Evolutionary conservation across 37 sponge, comb jelly and placozoan genomes (phyloP).

Genomic region (Amphimedon queenslandica): DNA sequence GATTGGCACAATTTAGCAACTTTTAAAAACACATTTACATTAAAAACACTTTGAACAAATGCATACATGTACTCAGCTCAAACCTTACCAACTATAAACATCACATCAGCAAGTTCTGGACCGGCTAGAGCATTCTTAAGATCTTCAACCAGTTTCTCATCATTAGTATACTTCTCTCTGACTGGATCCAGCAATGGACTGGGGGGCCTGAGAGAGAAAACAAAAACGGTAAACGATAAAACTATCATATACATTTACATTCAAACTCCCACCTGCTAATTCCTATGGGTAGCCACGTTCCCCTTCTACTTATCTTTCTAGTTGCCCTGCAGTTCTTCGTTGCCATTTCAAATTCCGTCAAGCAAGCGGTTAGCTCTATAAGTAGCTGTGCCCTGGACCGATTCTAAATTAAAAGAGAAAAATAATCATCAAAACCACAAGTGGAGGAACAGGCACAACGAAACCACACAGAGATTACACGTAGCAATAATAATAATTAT

Average conservation of each 20-base stretch:
- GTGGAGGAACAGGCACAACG: neutral
- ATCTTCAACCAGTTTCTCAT: slow-evolving; percentile 80
- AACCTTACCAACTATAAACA: slow-evolving; percentile 68
- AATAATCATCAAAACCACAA: neutral
- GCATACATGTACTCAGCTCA: neutral
- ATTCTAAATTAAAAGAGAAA: slow-evolving; percentile 22
- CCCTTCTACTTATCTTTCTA: slow-evolving; percentile 50
- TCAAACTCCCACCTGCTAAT: slow-evolving; percentile 39
- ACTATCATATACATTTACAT: neutral
- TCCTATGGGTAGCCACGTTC: slow-evolving; percentile 86
- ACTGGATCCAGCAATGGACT: slow-evolving; percentile 72
- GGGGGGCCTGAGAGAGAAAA: slow-evolving; percentile 51
- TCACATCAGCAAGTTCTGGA: slow-evolving; percentile 76
- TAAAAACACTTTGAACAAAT: no score
- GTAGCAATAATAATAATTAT: no score
- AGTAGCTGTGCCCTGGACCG: slow-evolving; percentile 56
- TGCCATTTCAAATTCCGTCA: slow-evolving; percentile 37
- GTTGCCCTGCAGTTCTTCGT: slow-evolving; percentile 44
- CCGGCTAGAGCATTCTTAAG: slow-evolving; percentile 52
- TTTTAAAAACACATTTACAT: no score
- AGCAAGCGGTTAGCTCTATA: slow-evolving; percentile 17
- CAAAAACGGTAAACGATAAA: neutral
- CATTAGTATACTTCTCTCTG: slow-evolving; percentile 71
- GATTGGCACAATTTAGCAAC: no score
- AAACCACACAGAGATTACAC: no score